phyloP scores from a whole-genome alignment of 2,113 vertebrate species.

The Halcyon senegalensis region DNA sequence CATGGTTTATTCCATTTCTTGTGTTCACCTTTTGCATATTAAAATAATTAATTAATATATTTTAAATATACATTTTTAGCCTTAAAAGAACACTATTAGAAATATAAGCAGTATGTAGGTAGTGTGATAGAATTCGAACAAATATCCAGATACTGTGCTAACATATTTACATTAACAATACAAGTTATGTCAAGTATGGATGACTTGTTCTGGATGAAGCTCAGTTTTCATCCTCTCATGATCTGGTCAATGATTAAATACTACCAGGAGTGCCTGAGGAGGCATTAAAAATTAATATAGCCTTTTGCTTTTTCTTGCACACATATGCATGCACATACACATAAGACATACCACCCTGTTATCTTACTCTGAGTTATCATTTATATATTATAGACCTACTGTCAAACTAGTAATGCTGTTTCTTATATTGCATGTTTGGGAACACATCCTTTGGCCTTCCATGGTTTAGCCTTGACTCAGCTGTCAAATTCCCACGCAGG shows the following conservation, averaged over 20 bases:
- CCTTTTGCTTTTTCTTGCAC: not conserved
- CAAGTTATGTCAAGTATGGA: not conserved
- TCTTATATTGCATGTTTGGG: not conserved
- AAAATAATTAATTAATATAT: not conserved
- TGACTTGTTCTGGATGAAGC: not conserved
- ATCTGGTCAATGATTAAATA: not conserved
- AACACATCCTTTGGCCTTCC: not conserved
- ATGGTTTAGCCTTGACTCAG: not conserved
- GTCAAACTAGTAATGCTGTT: not conserved
- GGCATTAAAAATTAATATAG: not conserved
- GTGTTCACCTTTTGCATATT: not conserved
- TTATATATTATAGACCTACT: not conserved
- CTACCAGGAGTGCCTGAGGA: not conserved
- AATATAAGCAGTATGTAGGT: rapidly evolving
- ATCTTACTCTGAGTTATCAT: not conserved
- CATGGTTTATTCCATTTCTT: not conserved
- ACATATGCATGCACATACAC: not conserved
- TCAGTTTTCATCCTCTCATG: not conserved
- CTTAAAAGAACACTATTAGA: not conserved
- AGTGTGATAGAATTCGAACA: not conserved
- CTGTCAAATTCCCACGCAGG: not conserved
- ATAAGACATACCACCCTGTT: not conserved
- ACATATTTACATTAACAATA: not conserved
- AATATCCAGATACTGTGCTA: not conserved
- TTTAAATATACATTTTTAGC: not conserved